These are phyloP conservation scores for Hypotaenidia okinawae DNA, from an alignment of 2,797 vertebrate species.

Conservation along the genomic window DNA sequence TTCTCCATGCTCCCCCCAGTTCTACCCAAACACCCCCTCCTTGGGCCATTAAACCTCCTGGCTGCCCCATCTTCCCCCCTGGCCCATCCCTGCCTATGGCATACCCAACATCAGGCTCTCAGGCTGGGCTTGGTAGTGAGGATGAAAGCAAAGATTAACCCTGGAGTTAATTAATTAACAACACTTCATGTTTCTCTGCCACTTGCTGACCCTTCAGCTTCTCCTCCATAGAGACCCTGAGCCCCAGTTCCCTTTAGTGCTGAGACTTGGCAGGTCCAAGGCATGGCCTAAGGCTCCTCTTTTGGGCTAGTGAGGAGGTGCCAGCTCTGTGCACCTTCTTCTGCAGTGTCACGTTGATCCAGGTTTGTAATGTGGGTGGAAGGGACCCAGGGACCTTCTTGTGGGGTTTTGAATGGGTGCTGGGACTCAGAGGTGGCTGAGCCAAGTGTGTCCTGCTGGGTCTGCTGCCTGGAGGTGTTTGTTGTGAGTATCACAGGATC, in stretches of 20 bases:
- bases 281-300: not conserved
- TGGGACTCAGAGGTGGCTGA: not conserved
- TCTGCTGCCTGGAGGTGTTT: not conserved
- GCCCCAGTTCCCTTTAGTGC: not conserved
- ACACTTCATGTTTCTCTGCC: accelerated
- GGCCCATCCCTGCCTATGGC: too few species aligned
- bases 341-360: too few species aligned
- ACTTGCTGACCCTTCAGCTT: not conserved
- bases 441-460: accelerated
- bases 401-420: not conserved
- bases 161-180: accelerated
- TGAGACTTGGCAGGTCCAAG: not conserved
- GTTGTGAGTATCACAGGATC: too few species aligned
- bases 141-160: not conserved
- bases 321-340: not conserved
- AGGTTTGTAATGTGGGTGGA: not conserved
- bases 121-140: not conserved
- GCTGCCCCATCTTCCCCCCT: too few species aligned
- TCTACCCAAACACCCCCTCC: too few species aligned
- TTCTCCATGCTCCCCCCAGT: accelerated
- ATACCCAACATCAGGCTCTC: too few species aligned
- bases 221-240: accelerated
- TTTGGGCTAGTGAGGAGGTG: accelerated
- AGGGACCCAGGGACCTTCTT: not conserved
- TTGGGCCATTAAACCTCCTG: too few species aligned